These are phyloP conservation scores for Hipparchia sbordonii DNA, from an alignment of 2,888 invertebrate genomes.

Conservation along the genomic window DNA sequence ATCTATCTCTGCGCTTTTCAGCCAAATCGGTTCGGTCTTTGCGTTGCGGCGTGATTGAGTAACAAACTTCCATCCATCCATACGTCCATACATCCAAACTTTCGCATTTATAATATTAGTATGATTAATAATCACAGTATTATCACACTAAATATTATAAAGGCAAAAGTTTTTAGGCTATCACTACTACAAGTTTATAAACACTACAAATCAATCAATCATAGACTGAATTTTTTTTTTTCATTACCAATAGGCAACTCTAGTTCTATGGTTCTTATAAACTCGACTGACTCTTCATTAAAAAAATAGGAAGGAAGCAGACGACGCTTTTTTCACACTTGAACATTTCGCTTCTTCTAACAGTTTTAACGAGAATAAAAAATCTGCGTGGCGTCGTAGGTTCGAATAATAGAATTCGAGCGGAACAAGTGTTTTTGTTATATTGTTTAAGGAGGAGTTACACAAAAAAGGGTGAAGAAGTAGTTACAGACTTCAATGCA, in stretches of 20 bases:
- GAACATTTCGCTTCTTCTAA: conserved; percentile 27
- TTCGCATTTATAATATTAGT: too few species aligned
- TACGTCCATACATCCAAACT: too few species aligned
- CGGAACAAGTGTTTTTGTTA: conserved; percentile 31
- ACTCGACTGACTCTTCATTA: neutral
- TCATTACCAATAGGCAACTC: neutral
- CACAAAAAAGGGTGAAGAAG: conserved; percentile 16
- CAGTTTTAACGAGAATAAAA: conserved; percentile 27
- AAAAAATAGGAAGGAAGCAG: conserved; percentile 36
- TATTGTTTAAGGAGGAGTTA: conserved; percentile 21
- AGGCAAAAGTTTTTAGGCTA: too few species aligned
- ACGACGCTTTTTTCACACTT: conserved; percentile 18
- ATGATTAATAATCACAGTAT: too few species aligned
- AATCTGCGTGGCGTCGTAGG: conserved; percentile 3
- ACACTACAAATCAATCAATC: too few species aligned
- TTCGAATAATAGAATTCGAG: conserved; percentile 32
- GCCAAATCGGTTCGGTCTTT: too few species aligned
- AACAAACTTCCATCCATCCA: too few species aligned
- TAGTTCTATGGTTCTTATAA: conserved; percentile 1
- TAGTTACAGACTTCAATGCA: conserved; percentile 16
- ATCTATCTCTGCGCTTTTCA: too few species aligned
- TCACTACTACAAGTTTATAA: too few species aligned
- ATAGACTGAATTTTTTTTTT: too few species aligned
- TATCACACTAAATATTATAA: too few species aligned
- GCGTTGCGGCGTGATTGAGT: too few species aligned